Percentiles rank a stretch among this genome's conserved stretches.
phyloP scores from a whole-genome alignment of 2,797 vertebrate species.

The Rhinophrynus dorsalis region DNA sequence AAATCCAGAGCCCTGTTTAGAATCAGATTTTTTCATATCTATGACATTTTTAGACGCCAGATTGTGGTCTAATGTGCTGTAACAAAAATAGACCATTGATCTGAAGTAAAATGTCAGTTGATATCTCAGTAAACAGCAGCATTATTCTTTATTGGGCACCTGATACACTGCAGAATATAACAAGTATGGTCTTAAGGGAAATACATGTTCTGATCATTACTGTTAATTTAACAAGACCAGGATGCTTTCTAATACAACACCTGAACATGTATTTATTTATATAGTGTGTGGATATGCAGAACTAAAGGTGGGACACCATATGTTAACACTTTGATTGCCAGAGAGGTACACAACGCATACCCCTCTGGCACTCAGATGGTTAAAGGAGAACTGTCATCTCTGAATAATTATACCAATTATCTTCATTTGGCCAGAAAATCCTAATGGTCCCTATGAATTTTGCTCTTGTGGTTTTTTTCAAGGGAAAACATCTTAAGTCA shows the following conservation, averaged over 20 bases:
- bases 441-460: too few species aligned
- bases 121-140: constrained; percentile 92
- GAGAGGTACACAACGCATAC: too few species aligned
- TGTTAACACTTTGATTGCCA: too few species aligned
- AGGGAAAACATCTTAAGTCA: too few species aligned
- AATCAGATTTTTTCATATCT: constrained; percentile 62
- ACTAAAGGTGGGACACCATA: too few species aligned
- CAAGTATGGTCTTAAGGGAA: constrained; percentile 75
- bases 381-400: too few species aligned
- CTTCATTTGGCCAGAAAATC: too few species aligned
- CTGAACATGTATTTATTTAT: too few species aligned
- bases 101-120: constrained; percentile 82
- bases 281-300: too few species aligned
- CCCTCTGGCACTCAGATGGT: too few species aligned
- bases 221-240: constrained; percentile 13
- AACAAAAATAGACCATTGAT: constrained; percentile 77
- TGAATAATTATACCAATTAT: too few species aligned
- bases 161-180: constrained; percentile 64
- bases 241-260: not conserved
- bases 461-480: too few species aligned
- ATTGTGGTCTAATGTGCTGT: constrained; percentile 81
- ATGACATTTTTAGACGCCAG: constrained; percentile 91
- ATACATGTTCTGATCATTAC: constrained; percentile 87
- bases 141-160: constrained; percentile 85
- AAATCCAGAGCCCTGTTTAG: constrained; percentile 65